A percentile compares a stretch with the other conserved stretches of the same genome.
These are phyloP conservation scores for Drosophila falleni DNA, from an alignment of 2,888 invertebrate species.

Conservation along the genomic window DNA sequence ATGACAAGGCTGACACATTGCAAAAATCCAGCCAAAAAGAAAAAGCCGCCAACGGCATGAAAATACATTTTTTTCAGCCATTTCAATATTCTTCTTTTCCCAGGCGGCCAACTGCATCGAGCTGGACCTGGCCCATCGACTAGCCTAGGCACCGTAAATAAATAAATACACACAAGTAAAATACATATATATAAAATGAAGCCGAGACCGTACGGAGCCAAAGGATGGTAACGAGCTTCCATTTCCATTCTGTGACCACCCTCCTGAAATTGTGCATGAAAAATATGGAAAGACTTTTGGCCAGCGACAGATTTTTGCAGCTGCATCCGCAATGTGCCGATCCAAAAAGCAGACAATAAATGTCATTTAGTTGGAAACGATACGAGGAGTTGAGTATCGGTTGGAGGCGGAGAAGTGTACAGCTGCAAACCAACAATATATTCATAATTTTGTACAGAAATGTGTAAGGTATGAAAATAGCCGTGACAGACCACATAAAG, in stretches of 20 bases:
- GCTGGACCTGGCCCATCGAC: slow-evolving; percentile 31
- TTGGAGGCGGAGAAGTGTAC: not conserved
- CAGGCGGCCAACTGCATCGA: slow-evolving; percentile 53
- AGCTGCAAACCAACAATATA: slow-evolving; percentile 44
- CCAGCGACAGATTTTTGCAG: slow-evolving; percentile 56
- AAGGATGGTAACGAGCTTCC: slow-evolving; percentile 27
- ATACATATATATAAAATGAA: slow-evolving; percentile 21
- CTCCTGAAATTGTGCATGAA: slow-evolving; percentile 55
- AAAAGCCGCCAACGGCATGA: slow-evolving; percentile 62
- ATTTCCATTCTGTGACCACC: slow-evolving; percentile 14
- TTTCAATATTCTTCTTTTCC: slow-evolving; percentile 75
- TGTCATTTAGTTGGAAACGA: slow-evolving; percentile 67
- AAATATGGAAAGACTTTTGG: slow-evolving; percentile 57
- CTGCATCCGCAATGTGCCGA: slow-evolving; percentile 51
- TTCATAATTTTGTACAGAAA: slow-evolving; percentile 2
- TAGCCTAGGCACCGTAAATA: slow-evolving; percentile 70
- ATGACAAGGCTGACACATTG: slow-evolving; percentile 75
- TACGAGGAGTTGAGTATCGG: slow-evolving; percentile 2
- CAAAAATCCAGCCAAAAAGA: slow-evolving; percentile 49
- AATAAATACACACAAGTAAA: slow-evolving; percentile 66
- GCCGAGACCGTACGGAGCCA: slow-evolving; percentile 16
- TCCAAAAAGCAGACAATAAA: slow-evolving; percentile 65
- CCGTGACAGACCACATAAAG: not conserved
- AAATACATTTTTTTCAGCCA: slow-evolving; percentile 78
- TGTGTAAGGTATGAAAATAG: not conserved